Evolutionary conservation across 1,140 invertebrate species (phyloP), one percentile per base, ranked within the genome.

Genomic region (Sesamia nonagrioides): DNA sequence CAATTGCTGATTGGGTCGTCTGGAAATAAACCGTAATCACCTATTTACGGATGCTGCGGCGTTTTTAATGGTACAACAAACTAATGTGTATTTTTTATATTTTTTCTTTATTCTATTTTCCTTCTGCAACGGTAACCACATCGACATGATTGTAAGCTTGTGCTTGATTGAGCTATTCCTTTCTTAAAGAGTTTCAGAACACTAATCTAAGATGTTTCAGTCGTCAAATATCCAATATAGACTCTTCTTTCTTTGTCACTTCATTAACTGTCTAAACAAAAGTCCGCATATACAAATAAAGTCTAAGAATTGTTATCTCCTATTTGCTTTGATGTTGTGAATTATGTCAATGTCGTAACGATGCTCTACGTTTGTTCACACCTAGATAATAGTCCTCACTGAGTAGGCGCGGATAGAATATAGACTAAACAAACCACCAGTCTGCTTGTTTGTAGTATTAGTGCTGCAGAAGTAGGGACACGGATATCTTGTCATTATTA

Each of bases 241-340:
- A 42, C 17, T 66, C n/a, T 66, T 40, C 42, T 17, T 66, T 40
- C 42, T 1, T 66, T 66, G 60, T 17, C 60, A 61, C 33, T 15
- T 21, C 66, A 48, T 18, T 15, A 21, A 15, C n/a, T 18, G 6
- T 9, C 6, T 18, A 37, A 45, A 61, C 60, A 61, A 61, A 66
- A 48, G 40, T 69, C 18, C 13, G 2, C 42, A 15, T 33, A 42
- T 37, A 27, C 63, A 40, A 15, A 48, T 50, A 68, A 68, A 68
- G 18, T 48, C 8, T 48, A 48, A 27, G 18, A 21, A 68, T 68
- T 68, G 17, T 48, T 68, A 21, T 68, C 42, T 27, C 66, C 42
- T 69, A 15, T 69, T 69, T 69, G 50, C 42, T 69, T 69, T 69
- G 66, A 69, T 69, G 66, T 69, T 69, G 66, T 69, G 66, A 69